Base-by-base conservation (phyloP, 2,888 invertebrate genomes). In the Rotaria magnacalcarata region DNA sequence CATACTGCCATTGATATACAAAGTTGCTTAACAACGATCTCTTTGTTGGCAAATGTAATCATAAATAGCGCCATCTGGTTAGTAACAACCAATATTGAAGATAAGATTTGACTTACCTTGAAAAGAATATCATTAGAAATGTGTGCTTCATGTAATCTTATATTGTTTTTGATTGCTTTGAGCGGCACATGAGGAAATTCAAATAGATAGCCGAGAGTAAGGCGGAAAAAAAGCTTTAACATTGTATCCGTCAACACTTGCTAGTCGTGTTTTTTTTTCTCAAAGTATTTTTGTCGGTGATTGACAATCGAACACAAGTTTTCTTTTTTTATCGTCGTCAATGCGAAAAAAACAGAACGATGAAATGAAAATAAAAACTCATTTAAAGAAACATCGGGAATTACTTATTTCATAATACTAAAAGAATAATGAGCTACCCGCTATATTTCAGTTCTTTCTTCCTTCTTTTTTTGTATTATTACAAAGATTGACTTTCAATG, bases 1-100 rank as follows among this genome's bases (percentile, higher is more conserved):
- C 67, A 19, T 34, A 34, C 34, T 34, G 67, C 67, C 67, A 67
- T 67, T 67, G 34, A 67, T 67, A 67, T 34, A 67, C 67, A 67
- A 27, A 67, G 67, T 67, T 67, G 67, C 67, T 34, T 67, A 41
- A 67, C 67, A 67, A 67, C 67, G 67, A 67, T 19, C 67, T 67
- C 67, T 67, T 34, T 34, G 6, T 10, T 4, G 16, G 19, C 4
- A 67, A 19, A 67, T 67, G 16, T 34, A 34, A 34, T 34, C 34
- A 67, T 7, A 2, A 67, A 67, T 67, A 67, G 67, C 67, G 67
- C 67, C 67, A 67, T 67, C 67, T 67, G 34, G 34, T 19, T 67
- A 34, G 67, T 34, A 67, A 67, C 34, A 34, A 14, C 1, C 14
- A 50, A 19, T 19, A 14, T 27, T 67, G 5, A 14, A 67, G 34